Percentiles rank a stretch among this genome's conserved stretches.
These are phyloP conservation scores for Eptesicus fuscus DNA, from an alignment of 2,113 vertebrate species.

Conservation along the genomic window DNA sequence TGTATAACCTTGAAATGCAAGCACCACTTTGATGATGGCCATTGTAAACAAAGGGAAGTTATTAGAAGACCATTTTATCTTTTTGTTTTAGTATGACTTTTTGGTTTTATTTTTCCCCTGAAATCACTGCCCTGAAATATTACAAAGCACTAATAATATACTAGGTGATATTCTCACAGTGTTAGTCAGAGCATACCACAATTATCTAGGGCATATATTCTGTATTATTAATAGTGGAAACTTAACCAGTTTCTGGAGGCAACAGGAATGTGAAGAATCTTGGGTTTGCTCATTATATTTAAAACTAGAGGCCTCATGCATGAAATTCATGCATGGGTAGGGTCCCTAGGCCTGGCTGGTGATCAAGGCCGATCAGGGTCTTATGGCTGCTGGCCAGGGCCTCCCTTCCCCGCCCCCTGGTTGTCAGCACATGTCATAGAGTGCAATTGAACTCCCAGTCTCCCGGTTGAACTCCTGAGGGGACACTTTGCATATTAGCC, in stretches of 20 bases:
- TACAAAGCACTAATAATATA: not conserved
- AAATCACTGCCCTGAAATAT: not conserved
- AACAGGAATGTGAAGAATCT: not conserved
- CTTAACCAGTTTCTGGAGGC: not conserved
- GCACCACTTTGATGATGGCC: not conserved
- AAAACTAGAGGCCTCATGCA: not conserved
- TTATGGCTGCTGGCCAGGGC: too few relatives aligned
- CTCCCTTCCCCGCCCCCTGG: too few relatives aligned
- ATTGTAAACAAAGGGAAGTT: not conserved
- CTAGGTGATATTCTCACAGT: not conserved
- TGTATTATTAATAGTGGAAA: constrained; percentile 32
- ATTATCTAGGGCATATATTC: not conserved
- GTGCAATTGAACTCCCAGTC: too few relatives aligned
- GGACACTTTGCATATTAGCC: too few relatives aligned
- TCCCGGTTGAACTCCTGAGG: too few relatives aligned
- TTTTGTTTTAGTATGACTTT: not conserved
- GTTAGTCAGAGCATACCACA: not conserved
- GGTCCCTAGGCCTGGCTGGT: too few relatives aligned
- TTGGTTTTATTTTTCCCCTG: not conserved
- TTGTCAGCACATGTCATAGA: too few relatives aligned
- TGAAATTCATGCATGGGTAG: too few relatives aligned
- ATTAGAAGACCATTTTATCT: not conserved
- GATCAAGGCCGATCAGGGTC: too few relatives aligned
- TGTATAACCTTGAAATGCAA: not conserved
- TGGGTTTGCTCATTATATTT: constrained; percentile 28